Percentiles rank a stretch among this genome's conserved stretches.
Evolutionary conservation across 2,888 invertebrate genomes (phyloP).

Genomic region (Eupithecia centaureata): DNA sequence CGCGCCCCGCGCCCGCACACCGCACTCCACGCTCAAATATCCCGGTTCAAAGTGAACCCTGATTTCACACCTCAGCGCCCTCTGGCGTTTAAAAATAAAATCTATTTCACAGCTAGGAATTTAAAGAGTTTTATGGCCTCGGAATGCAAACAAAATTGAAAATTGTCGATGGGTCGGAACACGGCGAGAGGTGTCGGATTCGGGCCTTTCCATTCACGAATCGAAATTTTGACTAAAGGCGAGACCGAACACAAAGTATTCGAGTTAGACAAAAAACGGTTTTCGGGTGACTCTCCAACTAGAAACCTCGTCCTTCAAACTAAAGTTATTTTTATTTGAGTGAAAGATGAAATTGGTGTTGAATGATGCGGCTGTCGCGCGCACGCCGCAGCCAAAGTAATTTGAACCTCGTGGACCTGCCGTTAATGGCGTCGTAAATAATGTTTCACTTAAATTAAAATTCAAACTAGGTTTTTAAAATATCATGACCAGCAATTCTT

Average conservation of each 20-base stretch:
- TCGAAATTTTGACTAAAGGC: not conserved
- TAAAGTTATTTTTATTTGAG: not conserved
- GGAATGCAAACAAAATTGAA: conserved; percentile 42
- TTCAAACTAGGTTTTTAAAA: not conserved
- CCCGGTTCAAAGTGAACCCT: conserved; percentile 60
- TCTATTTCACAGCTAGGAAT: conserved; percentile 57
- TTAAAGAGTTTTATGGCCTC: conserved; percentile 46
- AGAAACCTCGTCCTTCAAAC: not conserved
- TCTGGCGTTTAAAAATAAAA: conserved; percentile 56
- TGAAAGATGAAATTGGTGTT: not conserved
- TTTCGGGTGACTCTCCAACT: not conserved
- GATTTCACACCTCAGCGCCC: conserved; percentile 30
- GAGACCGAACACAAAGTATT: not conserved
- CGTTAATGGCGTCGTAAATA: conserved; percentile 2
- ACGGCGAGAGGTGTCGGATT: conserved; percentile 25
- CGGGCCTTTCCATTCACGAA: conserved; percentile 5
- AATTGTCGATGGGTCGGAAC: conserved; percentile 35
- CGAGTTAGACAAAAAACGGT: not conserved
- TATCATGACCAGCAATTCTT: not conserved
- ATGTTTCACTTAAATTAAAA: not conserved
- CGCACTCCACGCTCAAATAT: conserved; percentile 46
- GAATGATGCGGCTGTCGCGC: not conserved
- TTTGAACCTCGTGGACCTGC: not conserved
- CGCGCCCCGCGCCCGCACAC: not conserved
- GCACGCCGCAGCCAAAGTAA: not conserved